Evolutionary conservation across 2,888 invertebrate genomes (phyloP).

Genomic region (Tethea ocularis): DNA sequence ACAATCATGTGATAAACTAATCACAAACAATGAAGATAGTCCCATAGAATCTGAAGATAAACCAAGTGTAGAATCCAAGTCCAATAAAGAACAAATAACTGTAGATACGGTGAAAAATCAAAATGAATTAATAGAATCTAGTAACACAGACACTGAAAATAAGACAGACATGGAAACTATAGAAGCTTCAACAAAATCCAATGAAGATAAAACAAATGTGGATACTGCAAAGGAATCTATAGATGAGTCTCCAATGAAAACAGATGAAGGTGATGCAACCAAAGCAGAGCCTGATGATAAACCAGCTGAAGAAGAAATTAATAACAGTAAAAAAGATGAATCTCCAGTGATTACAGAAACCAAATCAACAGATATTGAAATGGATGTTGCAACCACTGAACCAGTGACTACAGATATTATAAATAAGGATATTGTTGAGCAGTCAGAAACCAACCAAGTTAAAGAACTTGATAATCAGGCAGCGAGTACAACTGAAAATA

Average conservation of each 20-base stretch:
- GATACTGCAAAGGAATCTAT: slow-evolving; percentile 7
- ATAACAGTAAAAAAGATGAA: slow-evolving; percentile 9
- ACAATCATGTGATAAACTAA: not conserved
- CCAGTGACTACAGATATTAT: slow-evolving; percentile 14
- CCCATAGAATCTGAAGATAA: not conserved
- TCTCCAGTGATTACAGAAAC: slow-evolving; percentile 20
- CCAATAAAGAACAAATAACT: not conserved
- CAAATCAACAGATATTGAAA: slow-evolving; percentile 8
- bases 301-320: slow-evolving; percentile 13
- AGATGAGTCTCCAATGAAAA: slow-evolving; percentile 11
- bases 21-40: not conserved
- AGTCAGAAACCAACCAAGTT: slow-evolving; percentile 20
- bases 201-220: slow-evolving; percentile 17
- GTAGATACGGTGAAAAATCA: slow-evolving; percentile 6
- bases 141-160: not conserved
- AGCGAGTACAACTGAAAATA: slow-evolving; percentile 40
- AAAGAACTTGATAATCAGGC: slow-evolving; percentile 11
- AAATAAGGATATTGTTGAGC: slow-evolving; percentile 9
- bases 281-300: slow-evolving; percentile 11
- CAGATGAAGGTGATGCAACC: slow-evolving; percentile 12
- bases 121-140: slow-evolving; percentile 11
- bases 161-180: not conserved
- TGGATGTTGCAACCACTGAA: slow-evolving; percentile 17
- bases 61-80: not conserved
- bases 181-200: slow-evolving; percentile 13